Base-by-base conservation (phyloP, 2,113 vertebrate species). In the Cygnus atratus region DNA sequence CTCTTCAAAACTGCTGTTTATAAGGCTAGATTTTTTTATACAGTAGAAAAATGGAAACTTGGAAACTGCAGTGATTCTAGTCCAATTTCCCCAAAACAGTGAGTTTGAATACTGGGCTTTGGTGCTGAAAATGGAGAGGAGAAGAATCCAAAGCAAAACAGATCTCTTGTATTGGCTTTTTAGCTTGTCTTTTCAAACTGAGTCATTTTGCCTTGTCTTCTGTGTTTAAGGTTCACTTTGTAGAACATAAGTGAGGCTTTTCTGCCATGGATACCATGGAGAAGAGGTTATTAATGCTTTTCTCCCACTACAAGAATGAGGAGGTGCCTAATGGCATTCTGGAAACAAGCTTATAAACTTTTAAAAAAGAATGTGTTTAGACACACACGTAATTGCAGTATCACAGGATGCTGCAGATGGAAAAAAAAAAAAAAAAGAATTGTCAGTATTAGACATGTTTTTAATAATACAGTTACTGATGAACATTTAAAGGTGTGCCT, bases 111-210 rank as follows among this genome's bases (percentile, higher is more conserved):
- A 41, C 6, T 48, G 57, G 4, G 26, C 63, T 72, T 54, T 91
- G 18, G 4, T 79, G 48, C 33, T 16, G 59, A 74, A 81, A 89
- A 4, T 6, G 26, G 26, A 35, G 62, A 67, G 39, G 25, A 62
- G 81, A 44, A 74, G 1, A 59, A 63, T 43, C 6, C 6, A 3
- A 52, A 7, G 5, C 0, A 0, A 33, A 4, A 0, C 9, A 74
- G n/a, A 33, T 19, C 24, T 39, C 11, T 72, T 68, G 9, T 37
- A 39, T 2, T 72, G 15, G 2, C 17, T 79, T 93, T 72, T 87
- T 31, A 26, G 33, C 46, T 89, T 89, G 25, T 37, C n/a, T 46
- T 78, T 79, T 33, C 17, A 52, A 37, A 54, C 2, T 77, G 15
- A 63, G 2, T 35, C 10, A 67, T 63, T 84, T 68, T 50, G 10